Base-by-base conservation (phyloP, 2,113 vertebrate species). In the Engystomops pustulosus region DNA sequence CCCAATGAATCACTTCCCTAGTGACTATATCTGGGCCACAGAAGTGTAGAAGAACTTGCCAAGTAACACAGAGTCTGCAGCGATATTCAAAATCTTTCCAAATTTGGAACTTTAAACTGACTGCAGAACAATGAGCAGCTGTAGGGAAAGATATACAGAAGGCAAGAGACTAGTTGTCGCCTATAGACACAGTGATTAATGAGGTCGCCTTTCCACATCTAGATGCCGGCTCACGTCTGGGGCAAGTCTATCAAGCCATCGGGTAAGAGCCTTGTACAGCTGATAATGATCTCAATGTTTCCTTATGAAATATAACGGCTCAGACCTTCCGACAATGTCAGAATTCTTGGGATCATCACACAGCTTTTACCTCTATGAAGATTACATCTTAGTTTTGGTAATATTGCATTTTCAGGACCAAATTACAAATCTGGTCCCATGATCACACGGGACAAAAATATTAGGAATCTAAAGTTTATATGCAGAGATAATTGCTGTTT, bases 101-200 rank as follows among this genome's bases (percentile, higher is more conserved):
- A 85, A 79, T 79, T 78, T 70, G 62, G 62, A 76, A 44, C 47
- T 8, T 85, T 68, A 17, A 77, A 41, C 44, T 53, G 30, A 41
- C 65, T 70, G 6, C 47, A 69, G 47, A 68, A 84, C 38, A 67
- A 68, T 84, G 74, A 47, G 36, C 65, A 41, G 25, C 45, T 53
- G 55, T 15, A 30, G 32, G 53, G 20, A 84, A 18, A 25, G 81
- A 18, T n/a, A 84, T 38, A 32, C 47, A 77, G 1, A 38, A 36
- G 10, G 23, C n/a, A 55, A 69, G 71, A 84, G 82, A 69, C 58
- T 67, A 32, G 44, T 76, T 68, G 74, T 70, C 60, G 45, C 62
- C 72, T 53, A 51, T 27, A 69, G 74, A 84, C 81, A 68, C 30
- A 69, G 34, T 49, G 72, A 77, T 68, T 84, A 76, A 77, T 77